Evolutionary conservation across 2,888 invertebrate species (phyloP), one percentile per base, ranked within the genome.

Genomic region (Pseudoips prasinana): DNA sequence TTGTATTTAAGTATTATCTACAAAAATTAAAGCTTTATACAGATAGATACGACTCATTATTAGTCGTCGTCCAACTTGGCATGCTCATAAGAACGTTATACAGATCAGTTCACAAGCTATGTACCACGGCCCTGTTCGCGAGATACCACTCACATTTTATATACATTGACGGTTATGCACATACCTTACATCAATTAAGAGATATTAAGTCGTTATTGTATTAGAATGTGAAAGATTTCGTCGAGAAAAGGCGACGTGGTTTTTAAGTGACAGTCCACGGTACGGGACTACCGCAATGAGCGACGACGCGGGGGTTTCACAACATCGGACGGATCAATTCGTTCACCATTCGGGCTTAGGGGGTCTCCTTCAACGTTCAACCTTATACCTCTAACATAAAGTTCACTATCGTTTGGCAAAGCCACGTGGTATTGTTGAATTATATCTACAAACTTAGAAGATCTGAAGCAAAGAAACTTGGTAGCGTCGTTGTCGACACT

Each of bases 291-390:
- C 64, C 69, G 62, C 71, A 65, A 60, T 59, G 70, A 65, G 58
- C 55, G 64, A 65, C 70, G 66, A 68, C 65, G 58, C 70, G 75
- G 82, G 53, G 84, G 64, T 67, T 69, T 72, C 68, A 66, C 72
- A 71, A 67, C 74, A 62, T 77, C 83, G 85, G 85, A 85, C 85
- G 85, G 85, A 85, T 79, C 73, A 75, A 64, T 82, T 81, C 82
- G 80, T 77, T 80, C 73, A 75, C 68, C 63, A 58, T 56, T 58
- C 44, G 64, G 64, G 63, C 56, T 56, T 48, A 40, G 49, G 51
- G 67, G 64, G 53, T 58, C 49, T 48, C 52, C 47, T 53, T 41
- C 46, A 39, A 53, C 48, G 56, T 51, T 54, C 43, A 51, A 57
- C 46, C 54, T 42, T 54, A 51, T 25, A 7, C 5, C 29, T 38